Base-by-base conservation (phyloP, 2,888 invertebrate genomes). In the Gandaritis pyraliata region DNA sequence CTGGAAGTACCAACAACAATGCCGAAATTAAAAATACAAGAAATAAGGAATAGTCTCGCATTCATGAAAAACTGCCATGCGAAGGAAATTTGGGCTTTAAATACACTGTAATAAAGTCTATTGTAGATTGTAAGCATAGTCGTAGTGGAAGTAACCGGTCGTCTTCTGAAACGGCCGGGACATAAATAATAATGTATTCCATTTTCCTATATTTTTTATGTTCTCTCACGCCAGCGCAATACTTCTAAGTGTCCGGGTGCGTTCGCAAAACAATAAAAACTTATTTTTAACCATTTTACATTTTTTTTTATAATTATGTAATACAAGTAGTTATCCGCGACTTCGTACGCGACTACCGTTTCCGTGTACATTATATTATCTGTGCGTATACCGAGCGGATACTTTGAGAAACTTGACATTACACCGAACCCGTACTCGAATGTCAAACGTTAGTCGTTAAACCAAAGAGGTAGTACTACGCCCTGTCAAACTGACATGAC, bases 171-270 rank as follows among this genome's bases (percentile, higher is more conserved):
- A 53, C 57, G 48, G 59, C 18, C 64, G 50, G 43, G 55, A 69
- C 72, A 72, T 81, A 80, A 80, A 79, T 78, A 77, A 74, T 81
- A 77, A 79, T 78, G 72, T 78, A 75, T 75, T 72, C 72, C 66
- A 57, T 65, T 71, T 68, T 69, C 63, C 70, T 74, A 70, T 70
- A 70, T 72, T 78, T 80, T 81, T 74, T 76, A 75, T 62, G 68
- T 62, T 59, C 60, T 52, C 61, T 50, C 64, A 50, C 61, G 58
- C 60, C 57, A 50, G 50, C 54, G 75, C 70, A 74, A 75, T 74
- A 73, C 69, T 65, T 75, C 65, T 73, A 75, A 75, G 74, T 75
- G 73, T 73, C 71, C 72, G 67, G 59, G 56, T 8, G 50, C 66
- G 73, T 72, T 58, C 8, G 66, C 71, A 73, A 52, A 69, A 64